These are phyloP conservation scores for Monoplex corrugatus DNA, from an alignment of 2,888 invertebrate species.

Conservation along the genomic window DNA sequence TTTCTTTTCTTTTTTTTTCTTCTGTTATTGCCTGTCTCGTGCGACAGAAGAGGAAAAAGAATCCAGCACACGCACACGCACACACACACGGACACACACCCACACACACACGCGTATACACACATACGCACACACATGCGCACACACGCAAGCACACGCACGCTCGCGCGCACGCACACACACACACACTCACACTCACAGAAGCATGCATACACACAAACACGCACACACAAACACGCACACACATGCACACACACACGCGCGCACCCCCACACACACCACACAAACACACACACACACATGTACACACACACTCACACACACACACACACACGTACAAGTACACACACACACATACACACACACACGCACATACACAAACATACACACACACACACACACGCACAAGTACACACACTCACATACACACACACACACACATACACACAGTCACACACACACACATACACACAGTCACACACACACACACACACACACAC, in stretches of 20 bases:
- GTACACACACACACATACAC: not conserved
- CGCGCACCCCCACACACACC: too few species aligned
- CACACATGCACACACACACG: too few species aligned
- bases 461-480: constrained; percentile 32
- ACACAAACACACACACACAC: constrained; percentile 10
- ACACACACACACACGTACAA: constrained; percentile 46
- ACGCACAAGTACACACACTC: constrained; percentile 37
- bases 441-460: constrained; percentile 47
- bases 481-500: not conserved
- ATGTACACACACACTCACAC: constrained; percentile 46
- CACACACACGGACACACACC: too few species aligned
- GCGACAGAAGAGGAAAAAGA: too few species aligned
- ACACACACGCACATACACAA: too few species aligned
- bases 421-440: constrained; percentile 37
- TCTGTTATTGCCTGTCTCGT: too few species aligned
- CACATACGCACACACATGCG: not conserved
- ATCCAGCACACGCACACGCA: too few species aligned
- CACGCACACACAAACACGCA: too few species aligned
- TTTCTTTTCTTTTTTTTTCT: too few species aligned
- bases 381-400: constrained; percentile 18
- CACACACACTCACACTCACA: not conserved
- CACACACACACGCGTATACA: too few species aligned
- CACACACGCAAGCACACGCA: not conserved
- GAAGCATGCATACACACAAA: too few species aligned
- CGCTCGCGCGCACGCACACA: not conserved